Evolutionary conservation across 2,797 vertebrate genomes (phyloP).

Genomic region (Acipenser ruthenus): DNA sequence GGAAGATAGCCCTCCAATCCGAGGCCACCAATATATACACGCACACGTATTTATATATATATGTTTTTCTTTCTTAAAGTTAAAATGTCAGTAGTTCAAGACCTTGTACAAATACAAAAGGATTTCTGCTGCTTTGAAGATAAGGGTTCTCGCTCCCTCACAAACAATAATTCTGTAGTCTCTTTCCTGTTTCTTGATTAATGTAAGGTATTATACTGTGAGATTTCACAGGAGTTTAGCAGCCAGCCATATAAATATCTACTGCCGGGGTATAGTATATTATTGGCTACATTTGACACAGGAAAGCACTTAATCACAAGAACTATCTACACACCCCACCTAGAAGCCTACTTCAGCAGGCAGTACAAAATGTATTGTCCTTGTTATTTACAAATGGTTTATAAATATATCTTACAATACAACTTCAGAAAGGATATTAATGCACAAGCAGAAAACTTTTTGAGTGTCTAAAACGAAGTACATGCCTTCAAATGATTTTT

Average conservation of each 20-base stretch:
- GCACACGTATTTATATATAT: no score
- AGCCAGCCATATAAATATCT: constrained; percentile 77
- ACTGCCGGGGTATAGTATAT: constrained; percentile 74
- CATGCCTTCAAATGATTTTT: no score
- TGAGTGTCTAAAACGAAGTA: no score
- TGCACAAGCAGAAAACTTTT: constrained; percentile 13
- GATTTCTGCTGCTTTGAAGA: constrained; percentile 98
- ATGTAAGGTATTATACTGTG: constrained; percentile 95
- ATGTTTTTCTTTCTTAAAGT: constrained; percentile 32
- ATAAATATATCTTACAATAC: constrained; percentile 16
- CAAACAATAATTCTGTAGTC: constrained; percentile 98
- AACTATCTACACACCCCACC: constrained; percentile 68
- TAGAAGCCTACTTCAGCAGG: constrained; percentile 19
- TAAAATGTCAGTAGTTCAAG: constrained; percentile 57
- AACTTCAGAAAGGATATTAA: constrained; percentile 14
- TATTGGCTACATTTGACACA: constrained; percentile 80
- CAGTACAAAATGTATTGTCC: neutral
- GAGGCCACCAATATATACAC: no score
- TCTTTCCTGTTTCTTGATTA: constrained; percentile 99
- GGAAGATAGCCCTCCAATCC: no score
- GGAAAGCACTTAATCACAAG: constrained; percentile 77
- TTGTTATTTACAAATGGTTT: constrained; percentile 1
- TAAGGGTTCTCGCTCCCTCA: constrained; percentile 83
- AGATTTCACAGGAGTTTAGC: constrained; percentile 86
- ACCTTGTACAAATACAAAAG: constrained; percentile 84